These are phyloP conservation scores for Prostheceraeus crozeri DNA, from an alignment of 2,888 invertebrate species.

Conservation along the genomic window DNA sequence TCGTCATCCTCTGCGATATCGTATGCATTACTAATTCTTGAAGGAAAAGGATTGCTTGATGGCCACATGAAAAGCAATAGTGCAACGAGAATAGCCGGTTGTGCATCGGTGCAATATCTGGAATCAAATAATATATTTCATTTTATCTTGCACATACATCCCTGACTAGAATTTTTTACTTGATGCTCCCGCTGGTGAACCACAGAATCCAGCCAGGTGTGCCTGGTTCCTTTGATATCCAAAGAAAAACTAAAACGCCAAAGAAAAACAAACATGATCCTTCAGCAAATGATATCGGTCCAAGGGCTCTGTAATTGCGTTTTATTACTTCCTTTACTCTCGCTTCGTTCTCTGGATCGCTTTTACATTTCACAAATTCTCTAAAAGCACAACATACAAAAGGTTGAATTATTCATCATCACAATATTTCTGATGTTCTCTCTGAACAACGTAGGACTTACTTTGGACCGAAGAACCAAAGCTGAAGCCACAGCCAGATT, in stretches of 20 bases:
- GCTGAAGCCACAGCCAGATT: constrained; percentile 5
- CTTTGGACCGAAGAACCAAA: neutral
- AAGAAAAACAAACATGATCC: neutral
- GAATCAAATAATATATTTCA: too few species aligned
- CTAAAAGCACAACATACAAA: too few species aligned
- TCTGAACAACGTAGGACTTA: too few species aligned
- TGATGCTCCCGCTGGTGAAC: neutral
- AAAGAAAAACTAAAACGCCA: neutral
- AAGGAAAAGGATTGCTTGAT: constrained; percentile 25
- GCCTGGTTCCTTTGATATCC: neutral
- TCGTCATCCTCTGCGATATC: too few species aligned
- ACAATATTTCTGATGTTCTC: too few species aligned
- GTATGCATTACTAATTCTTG: too few species aligned
- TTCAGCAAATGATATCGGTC: constrained; percentile 2
- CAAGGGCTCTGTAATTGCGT: neutral
- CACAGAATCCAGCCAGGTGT: neutral
- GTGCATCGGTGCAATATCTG: constrained; percentile 2
- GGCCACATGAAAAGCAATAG: constrained; percentile 25
- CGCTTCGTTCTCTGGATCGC: neutral
- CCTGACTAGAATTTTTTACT: too few species aligned
- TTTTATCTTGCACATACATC: too few species aligned
- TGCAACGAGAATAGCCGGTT: constrained; percentile 14
- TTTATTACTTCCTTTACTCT: neutral
- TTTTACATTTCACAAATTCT: neutral
- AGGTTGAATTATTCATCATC: too few species aligned